phyloP scores from a whole-genome alignment of 2,888 invertebrate genomes.

The Andrena dorsata region DNA sequence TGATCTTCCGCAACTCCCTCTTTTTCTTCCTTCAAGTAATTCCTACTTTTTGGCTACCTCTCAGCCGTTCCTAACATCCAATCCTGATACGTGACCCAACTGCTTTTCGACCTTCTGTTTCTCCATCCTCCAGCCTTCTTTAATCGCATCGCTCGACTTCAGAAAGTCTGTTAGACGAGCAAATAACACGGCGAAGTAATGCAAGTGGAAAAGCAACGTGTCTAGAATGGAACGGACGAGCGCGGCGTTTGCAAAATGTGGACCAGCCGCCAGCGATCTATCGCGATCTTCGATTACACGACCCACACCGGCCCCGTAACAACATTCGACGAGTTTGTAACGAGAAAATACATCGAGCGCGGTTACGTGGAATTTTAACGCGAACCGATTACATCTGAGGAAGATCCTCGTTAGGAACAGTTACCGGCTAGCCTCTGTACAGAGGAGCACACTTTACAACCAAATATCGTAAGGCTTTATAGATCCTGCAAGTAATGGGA shows the following conservation, averaged over 20 bases:
- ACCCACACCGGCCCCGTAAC: slow-evolving; percentile 4
- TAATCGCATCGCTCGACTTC: not conserved
- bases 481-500: slow-evolving; percentile 55
- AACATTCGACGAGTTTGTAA: slow-evolving; percentile 14
- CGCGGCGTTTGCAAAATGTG: not conserved
- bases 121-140: no score
- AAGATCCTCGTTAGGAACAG: slow-evolving; percentile 61
- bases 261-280: not conserved
- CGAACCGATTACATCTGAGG: slow-evolving; percentile 43
- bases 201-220: not conserved
- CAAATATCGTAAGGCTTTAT: slow-evolving; percentile 63
- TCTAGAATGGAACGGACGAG: not conserved
- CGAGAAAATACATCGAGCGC: slow-evolving; percentile 15
- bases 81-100: not conserved
- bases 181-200: not conserved
- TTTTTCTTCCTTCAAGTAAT: not conserved
- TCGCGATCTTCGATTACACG: not conserved
- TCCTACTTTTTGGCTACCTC: not conserved
- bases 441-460: slow-evolving; percentile 40
- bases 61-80: no score
- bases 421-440: slow-evolving; percentile 29
- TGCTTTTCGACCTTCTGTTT: not conserved
- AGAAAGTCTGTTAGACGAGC: not conserved
- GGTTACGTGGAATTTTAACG: slow-evolving; percentile 45
- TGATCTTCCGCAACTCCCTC: not conserved